Evolutionary conservation across 2,113 vertebrate genomes (phyloP).

Genomic region (Galemys pyrenaicus): DNA sequence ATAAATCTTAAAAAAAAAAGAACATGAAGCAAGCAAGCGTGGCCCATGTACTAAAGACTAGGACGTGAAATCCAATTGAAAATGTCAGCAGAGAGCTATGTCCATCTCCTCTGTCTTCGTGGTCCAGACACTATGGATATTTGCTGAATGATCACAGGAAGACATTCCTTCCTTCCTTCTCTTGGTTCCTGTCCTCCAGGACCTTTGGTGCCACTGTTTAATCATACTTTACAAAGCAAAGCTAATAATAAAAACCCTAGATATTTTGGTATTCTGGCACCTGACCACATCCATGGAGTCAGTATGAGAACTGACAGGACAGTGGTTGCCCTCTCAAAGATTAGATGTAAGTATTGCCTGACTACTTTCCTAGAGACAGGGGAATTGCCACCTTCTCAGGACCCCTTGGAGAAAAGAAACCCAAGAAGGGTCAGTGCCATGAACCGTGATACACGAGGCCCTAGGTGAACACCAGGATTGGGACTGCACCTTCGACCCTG

Average conservation of each 20-base stretch:
- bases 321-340: too few relatives aligned
- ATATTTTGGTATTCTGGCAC: background rate
- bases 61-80: accelerated
- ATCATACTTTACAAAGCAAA: background rate
- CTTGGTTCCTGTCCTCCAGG: background rate
- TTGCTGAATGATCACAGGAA: background rate
- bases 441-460: background rate
- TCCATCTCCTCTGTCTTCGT: background rate
- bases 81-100: background rate
- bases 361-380: background rate
- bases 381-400: background rate
- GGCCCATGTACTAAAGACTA: background rate
- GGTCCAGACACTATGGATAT: background rate
- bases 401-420: background rate
- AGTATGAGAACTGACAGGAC: background rate
- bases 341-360: too few relatives aligned
- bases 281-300: background rate
- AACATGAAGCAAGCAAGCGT: too few relatives aligned
- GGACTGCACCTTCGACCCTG: background rate
- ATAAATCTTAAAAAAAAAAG: too few relatives aligned
- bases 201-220: background rate
- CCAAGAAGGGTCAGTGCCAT: background rate
- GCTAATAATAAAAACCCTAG: background rate
- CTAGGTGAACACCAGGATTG: background rate
- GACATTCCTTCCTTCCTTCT: accelerated